Base-by-base conservation (phyloP, 2,888 invertebrate species). In the Leptinotarsa peninsularis region DNA sequence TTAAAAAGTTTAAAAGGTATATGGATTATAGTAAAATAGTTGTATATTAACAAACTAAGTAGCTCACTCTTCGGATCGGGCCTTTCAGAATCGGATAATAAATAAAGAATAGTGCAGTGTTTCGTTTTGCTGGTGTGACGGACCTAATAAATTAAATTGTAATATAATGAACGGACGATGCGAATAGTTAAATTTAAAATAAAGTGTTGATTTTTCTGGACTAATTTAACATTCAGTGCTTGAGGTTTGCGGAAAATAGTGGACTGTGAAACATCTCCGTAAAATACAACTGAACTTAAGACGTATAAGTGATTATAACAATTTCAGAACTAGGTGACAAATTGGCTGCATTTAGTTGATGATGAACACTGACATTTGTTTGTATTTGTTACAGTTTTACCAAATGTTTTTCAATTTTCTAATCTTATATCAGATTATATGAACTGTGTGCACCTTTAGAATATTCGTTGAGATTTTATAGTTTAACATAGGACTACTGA, bases 31-130 rank as follows among this genome's bases (percentile, higher is more conserved):
- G 84, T 85, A 83, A 83, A 84, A 84, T 87, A 87, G 85, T 85
- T 85, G 83, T 84, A 85, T 82, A 83, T 84, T 83, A 85, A 83
- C 80, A 79, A 84, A 82, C 82, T 84, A 84, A 85, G 86, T 83
- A 84, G 86, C 87, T 82, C 87, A 88, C 88, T 87, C 82, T 87
- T 88, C 88, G 88, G 87, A 88, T 88, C 87, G 86, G 84, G 84
- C 84, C 84, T 81, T 77, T 81, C 81, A 81, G 83, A 85, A 84
- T 83, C 80, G 80, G 76, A 74, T 58, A 75, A 81, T 77, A 75
- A 79, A 79, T 79, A 66, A 63, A 78, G 77, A 81, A 83, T 84
- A 86, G 86, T 86, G 86, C 86, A 87, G 87, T 87, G 87, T 85
- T 85, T 85, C 86, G 85, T 86, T 84, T 84, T 83, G 85, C 83